phyloP scores from a whole-genome alignment of 2,888 invertebrate species.

The Crossocerus cetratus region DNA sequence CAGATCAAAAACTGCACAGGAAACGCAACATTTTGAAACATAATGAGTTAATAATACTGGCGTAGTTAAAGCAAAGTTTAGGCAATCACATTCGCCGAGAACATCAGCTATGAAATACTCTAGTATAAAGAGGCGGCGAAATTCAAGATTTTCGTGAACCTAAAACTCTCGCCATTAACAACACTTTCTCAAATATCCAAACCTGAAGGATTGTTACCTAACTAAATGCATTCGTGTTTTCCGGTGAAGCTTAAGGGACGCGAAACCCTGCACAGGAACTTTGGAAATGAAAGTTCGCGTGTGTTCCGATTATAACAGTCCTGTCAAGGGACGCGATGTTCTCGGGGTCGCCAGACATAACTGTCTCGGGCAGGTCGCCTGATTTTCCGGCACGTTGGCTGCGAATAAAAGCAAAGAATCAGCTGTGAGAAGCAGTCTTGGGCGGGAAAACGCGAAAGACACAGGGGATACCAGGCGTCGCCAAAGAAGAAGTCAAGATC shows the following conservation, averaged over 20 bases:
- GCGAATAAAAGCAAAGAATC: constrained; percentile 38
- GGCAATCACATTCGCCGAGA: too few relatives aligned
- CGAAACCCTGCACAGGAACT: constrained; percentile 16
- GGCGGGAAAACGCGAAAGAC: constrained; percentile 34
- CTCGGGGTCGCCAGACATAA: constrained; percentile 54
- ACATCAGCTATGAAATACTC: too few relatives aligned
- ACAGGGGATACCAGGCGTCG: background rate
- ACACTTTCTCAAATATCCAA: too few relatives aligned
- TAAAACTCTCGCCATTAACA: too few relatives aligned
- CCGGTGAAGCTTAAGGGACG: constrained; percentile 17
- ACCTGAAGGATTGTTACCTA: background rate
- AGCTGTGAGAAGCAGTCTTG: constrained; percentile 19
- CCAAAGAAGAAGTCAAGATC: too few relatives aligned
- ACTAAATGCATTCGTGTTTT: background rate
- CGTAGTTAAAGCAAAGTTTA: too few relatives aligned
- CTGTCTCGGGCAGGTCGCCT: constrained; percentile 61
- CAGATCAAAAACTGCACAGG: too few relatives aligned
- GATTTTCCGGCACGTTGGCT: constrained; percentile 61
- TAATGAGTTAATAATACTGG: too few relatives aligned
- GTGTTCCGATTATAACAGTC: constrained; percentile 20
- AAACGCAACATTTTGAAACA: too few relatives aligned
- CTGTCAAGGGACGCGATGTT: constrained; percentile 34
- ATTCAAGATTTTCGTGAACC: too few relatives aligned
- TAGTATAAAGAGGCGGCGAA: too few relatives aligned
- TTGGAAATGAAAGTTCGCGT: constrained; percentile 37